Evolutionary conservation across 2,113 vertebrate species (phyloP).

Genomic region (Gorsachius goisagi): DNA sequence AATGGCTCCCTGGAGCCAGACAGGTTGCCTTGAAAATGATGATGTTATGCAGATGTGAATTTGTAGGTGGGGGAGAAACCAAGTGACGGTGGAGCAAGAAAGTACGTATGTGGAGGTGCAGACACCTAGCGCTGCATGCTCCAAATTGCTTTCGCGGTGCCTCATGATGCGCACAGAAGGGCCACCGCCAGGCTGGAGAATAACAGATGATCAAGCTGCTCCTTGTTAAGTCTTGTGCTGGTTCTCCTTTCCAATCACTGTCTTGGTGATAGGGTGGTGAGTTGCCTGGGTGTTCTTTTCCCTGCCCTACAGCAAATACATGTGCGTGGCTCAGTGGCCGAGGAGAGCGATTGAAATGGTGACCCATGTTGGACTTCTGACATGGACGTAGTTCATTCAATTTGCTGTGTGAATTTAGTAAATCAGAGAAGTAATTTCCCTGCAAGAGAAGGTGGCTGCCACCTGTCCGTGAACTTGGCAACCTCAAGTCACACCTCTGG

Average conservation of each 20-base stretch:
- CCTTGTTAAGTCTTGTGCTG: not conserved
- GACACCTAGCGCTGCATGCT: not conserved
- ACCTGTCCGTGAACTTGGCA: not conserved
- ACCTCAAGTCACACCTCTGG: not conserved
- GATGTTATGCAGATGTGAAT: not conserved
- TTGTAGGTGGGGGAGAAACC: not conserved
- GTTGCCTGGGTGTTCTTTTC: not conserved
- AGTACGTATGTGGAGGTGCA: not conserved
- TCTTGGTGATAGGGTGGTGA: not conserved
- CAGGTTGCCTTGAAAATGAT: not conserved
- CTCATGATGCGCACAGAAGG: not conserved
- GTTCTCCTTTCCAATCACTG: not conserved
- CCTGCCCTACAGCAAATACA: not conserved
- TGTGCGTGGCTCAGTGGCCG: not conserved
- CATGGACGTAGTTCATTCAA: not conserved
- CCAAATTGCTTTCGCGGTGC: not conserved
- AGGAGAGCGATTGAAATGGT: not conserved
- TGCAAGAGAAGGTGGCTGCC: not conserved
- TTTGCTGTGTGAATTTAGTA: not conserved
- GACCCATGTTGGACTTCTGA: not conserved
- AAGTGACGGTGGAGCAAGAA: not conserved
- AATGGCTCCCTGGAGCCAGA: not conserved
- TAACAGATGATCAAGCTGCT: not conserved
- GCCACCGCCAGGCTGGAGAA: not conserved
- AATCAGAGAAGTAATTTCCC: not conserved